phyloP scores from a whole-genome alignment of 2,797 vertebrate genomes.

The Mus caroli region DNA sequence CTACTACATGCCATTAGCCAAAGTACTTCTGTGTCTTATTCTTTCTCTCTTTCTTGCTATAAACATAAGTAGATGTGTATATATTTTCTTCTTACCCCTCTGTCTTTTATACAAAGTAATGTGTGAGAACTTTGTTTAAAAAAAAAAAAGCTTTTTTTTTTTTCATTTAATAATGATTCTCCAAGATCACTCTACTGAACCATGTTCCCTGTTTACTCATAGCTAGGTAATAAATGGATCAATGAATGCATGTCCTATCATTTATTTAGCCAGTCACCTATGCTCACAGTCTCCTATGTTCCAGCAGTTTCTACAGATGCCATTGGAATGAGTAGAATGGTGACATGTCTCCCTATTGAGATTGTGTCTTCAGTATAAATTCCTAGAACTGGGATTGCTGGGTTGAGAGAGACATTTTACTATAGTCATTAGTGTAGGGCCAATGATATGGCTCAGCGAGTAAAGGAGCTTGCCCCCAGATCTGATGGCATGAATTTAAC shows the following conservation, averaged over 20 bases:
- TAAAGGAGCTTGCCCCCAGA: background rate
- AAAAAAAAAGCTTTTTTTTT: slow-evolving; percentile 15
- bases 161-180: background rate
- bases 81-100: background rate
- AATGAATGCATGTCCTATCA: background rate
- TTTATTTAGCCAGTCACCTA: background rate
- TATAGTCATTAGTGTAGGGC: background rate
- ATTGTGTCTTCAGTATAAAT: background rate
- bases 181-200: background rate
- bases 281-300: background rate
- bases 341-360: background rate
- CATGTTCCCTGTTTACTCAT: background rate
- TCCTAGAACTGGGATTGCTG: background rate
- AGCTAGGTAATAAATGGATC: background rate
- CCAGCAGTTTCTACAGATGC: background rate
- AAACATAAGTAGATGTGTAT: background rate
- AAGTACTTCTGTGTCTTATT: background rate
- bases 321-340: background rate
- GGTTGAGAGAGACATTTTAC: background rate
- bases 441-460: background rate
- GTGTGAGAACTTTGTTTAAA: background rate
- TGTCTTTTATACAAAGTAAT: background rate
- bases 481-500: no score
- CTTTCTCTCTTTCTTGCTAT: background rate
- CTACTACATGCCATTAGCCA: background rate